Evolutionary conservation across 2,113 vertebrate genomes (phyloP), one percentile per base, ranked within the genome.

Genomic region (Alethe diademata): DNA sequence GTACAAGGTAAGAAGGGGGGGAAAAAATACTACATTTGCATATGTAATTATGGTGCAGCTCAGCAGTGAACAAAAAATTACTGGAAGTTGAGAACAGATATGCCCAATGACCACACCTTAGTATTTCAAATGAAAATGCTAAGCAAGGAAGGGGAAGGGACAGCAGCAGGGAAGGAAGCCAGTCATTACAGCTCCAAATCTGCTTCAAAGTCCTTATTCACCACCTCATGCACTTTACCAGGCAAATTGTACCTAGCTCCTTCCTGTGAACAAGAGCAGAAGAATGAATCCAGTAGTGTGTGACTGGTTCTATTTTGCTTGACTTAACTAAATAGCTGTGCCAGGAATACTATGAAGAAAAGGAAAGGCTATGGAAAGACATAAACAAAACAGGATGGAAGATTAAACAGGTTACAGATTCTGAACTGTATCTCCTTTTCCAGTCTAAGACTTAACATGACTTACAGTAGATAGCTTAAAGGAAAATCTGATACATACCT

Each of bases 61-160:
- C 91, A 70, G 67, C 60, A 90, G 72, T 67, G 43, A 88, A 76
- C 72, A 94, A 92, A 97, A 97, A 97, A 96, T 96, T 97, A 96
- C 94, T 97, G 95, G 96, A 97, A 97, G 95, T 97, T 93, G 92
- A 83, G 56, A 86, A 94, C 50, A 96, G 90, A 96, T 97, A 95
- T 92, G 94, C 88, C 75, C 1, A 0, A 97, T 70, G 94, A 94
- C 96, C 96, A 95, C 96, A 96, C 96, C 96, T 97, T 90, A 84
- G 86, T 70, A 91, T 96, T 96, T 91, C 82, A 93, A 95, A 97
- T 88, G 92, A 93, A 96, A 95, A 90, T 0, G 47, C 86, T 88
- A 86, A 92, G 86, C 82, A 90, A 95, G 95, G 96, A 95, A 97
- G 61, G 86, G 96, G 94, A 96, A 96, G 95, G 96, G 92, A 97